phyloP scores from a whole-genome alignment of 2,797 vertebrate genomes.

The Ammospiza maritima region DNA sequence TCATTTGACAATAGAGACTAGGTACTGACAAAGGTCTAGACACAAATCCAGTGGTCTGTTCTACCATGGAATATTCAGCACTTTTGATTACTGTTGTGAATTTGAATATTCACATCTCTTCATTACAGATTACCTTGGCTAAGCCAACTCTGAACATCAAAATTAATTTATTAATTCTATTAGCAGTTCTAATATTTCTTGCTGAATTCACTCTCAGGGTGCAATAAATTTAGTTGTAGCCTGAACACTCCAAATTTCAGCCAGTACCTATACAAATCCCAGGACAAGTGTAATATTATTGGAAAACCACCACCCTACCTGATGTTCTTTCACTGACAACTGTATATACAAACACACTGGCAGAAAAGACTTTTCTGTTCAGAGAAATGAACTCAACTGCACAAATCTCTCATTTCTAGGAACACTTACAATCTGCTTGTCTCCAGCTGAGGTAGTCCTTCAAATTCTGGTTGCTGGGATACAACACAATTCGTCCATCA shows the following conservation, averaged over 20 bases:
- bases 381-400: neutral
- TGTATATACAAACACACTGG: neutral
- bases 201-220: neutral
- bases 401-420: neutral
- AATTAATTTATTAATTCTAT: neutral
- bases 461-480: conserved; percentile 92
- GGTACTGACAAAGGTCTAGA: neutral
- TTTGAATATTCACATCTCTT: neutral
- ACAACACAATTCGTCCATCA: conserved; percentile 93
- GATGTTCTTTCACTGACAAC: neutral
- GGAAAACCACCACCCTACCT: neutral
- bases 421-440: conserved; percentile 93
- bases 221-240: neutral
- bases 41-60: neutral
- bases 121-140: neutral
- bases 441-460: conserved; percentile 98
- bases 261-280: neutral
- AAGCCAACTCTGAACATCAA: neutral
- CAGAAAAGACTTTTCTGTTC: neutral
- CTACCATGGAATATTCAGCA: neutral
- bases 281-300: neutral
- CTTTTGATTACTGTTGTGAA: neutral
- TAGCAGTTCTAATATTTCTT: neutral
- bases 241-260: neutral
- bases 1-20: neutral